phyloP scores from a whole-genome alignment of 2,113 vertebrate species.

The Clarias macrocephalus region DNA sequence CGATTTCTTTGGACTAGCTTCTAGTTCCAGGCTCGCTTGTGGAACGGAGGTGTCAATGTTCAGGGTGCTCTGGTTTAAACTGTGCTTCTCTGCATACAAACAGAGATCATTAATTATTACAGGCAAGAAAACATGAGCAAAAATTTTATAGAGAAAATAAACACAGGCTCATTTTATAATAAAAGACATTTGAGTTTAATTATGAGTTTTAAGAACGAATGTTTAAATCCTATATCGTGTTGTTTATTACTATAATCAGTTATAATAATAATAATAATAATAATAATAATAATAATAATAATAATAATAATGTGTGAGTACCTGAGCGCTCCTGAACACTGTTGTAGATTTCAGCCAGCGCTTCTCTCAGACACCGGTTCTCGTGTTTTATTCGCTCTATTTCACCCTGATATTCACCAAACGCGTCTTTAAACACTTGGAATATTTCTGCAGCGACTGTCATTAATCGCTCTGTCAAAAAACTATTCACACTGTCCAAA shows the following conservation, averaged over 20 bases:
- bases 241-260: neutral
- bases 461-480: slow-evolving; percentile 43
- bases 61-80: neutral
- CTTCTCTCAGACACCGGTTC: slow-evolving; percentile 33
- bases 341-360: slow-evolving; percentile 6
- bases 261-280: neutral
- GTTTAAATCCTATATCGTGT: neutral
- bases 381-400: slow-evolving; percentile 38
- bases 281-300: too few species aligned
- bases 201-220: neutral
- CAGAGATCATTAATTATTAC: neutral
- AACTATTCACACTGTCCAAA: slow-evolving; percentile 31
- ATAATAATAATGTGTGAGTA: neutral
- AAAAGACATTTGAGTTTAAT: neutral
- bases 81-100: slow-evolving; percentile 21
- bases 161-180: neutral
- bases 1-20: neutral
- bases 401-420: slow-evolving; percentile 36
- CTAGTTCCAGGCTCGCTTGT: slow-evolving; percentile 29
- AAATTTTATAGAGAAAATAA: neutral
- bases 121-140: neutral
- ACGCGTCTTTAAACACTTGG: slow-evolving; percentile 37
- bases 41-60: slow-evolving; percentile 20
- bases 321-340: slow-evolving; percentile 6
- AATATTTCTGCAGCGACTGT: slow-evolving; percentile 46